A percentile compares a stretch with the other conserved stretches of the same genome.
Conservation (phyloP, 2,888 invertebrate species). For the Mythimna loreyi region DNA sequence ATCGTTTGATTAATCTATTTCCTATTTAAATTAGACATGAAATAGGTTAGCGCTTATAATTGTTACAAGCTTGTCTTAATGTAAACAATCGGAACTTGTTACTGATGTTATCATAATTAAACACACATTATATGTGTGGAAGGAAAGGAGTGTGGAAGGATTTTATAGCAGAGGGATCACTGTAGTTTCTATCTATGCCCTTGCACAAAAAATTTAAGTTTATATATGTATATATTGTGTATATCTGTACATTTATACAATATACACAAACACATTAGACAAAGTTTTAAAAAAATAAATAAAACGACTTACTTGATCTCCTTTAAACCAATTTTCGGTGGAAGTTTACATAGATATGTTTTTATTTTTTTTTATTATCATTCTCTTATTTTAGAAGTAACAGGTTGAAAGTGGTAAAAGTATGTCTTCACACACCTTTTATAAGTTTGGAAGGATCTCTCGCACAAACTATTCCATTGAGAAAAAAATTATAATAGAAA, state of each 20-base stretch:
- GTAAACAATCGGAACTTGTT: slow-evolving; percentile 76
- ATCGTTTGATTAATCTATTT: slow-evolving; percentile 88
- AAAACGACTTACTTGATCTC: no score
- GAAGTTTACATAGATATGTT: no score
- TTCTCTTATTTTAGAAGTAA: no score
- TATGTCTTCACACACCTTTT: no score
- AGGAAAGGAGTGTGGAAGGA: not conserved
- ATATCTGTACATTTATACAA: not conserved
- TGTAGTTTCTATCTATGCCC: not conserved
- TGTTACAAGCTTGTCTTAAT: slow-evolving; percentile 80
- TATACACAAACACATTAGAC: not conserved
- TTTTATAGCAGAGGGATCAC: not conserved
- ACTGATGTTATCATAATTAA: slow-evolving; percentile 53
- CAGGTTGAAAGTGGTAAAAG: no score
- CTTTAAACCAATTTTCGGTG: no score
- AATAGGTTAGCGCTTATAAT: slow-evolving; percentile 81
- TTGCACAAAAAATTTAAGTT: not conserved
- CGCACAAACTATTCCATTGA: no score
- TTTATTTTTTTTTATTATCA: no score
- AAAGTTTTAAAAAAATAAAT: not conserved
- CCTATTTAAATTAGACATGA: slow-evolving; percentile 86
- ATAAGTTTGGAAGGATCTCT: no score
- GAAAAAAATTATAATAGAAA: no score
- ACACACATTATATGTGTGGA: slow-evolving; percentile 13
- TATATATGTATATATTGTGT: no score